phyloP scores from a whole-genome alignment of 2,113 vertebrate species.

The Tursiops truncatus region DNA sequence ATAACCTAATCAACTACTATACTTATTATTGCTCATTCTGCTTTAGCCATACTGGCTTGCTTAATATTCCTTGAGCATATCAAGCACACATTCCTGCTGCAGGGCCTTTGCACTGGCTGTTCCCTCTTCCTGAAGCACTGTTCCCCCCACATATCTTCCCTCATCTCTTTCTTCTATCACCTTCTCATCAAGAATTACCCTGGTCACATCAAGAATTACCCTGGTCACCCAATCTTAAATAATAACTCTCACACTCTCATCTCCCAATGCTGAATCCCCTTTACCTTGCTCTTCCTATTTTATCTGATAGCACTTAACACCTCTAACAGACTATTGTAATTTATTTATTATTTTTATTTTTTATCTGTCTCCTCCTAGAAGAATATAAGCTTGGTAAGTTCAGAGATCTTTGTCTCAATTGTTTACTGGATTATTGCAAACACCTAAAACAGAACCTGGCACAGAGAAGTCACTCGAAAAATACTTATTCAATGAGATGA shows the following conservation, averaged over 20 bases:
- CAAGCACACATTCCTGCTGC: not conserved
- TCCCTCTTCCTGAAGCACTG: not conserved
- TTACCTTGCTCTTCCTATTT: not conserved
- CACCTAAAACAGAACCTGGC: not conserved
- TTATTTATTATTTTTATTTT: not conserved
- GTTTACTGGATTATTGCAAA: not conserved
- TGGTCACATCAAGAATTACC: not conserved
- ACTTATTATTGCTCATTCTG: not conserved
- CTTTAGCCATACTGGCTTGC: not conserved
- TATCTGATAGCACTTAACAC: not conserved
- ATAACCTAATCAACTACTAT: not conserved
- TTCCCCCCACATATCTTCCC: not conserved
- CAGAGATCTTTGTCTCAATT: not conserved
- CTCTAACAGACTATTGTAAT: not conserved
- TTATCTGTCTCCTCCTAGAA: not conserved
- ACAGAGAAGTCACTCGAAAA: not conserved
- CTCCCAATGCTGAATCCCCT: not conserved
- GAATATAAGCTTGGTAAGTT: not conserved
- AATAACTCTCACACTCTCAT: not conserved
- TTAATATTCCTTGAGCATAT: not conserved
- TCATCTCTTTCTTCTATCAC: not conserved
- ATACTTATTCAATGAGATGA: not conserved
- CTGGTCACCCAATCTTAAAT: not conserved
- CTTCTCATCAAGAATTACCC: not conserved
- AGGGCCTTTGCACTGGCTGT: not conserved